phyloP scores from a whole-genome alignment of 1,140 invertebrate species.

The Druon quercuslanigerum region DNA sequence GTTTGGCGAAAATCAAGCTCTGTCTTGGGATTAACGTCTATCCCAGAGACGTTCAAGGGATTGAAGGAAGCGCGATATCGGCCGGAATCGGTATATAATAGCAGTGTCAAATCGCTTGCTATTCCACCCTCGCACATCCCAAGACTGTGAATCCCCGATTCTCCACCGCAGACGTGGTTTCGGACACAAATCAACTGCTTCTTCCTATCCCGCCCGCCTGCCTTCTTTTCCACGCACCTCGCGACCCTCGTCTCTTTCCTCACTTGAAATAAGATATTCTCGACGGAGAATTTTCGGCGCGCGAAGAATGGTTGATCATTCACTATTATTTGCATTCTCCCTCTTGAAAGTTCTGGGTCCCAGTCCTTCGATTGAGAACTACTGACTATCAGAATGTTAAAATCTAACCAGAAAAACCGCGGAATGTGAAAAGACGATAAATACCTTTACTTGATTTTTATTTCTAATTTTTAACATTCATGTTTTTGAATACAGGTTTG shows the following conservation, averaged over 20 bases:
- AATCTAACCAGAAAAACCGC: too few species aligned
- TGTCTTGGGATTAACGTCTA: conserved; percentile 21
- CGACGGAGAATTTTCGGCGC: conserved; percentile 28
- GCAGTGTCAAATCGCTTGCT: conserved; percentile 29
- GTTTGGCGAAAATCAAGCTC: conserved; percentile 1
- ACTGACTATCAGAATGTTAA: too few species aligned
- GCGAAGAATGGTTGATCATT: conserved; percentile 22
- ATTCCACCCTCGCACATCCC: conserved; percentile 23
- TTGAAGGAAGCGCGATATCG: conserved; percentile 12
- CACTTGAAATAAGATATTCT: conserved; percentile 26
- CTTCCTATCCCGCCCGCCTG: neutral
- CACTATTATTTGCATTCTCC: conserved; percentile 11
- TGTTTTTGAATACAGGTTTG: too few species aligned
- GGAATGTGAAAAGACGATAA: too few species aligned
- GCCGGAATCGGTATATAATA: conserved; percentile 23
- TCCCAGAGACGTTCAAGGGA: neutral
- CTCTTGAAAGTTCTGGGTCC: neutral
- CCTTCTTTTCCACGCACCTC: conserved; percentile 39
- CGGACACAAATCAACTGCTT: conserved; percentile 24
- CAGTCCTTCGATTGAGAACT: neutral
- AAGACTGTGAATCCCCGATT: conserved; percentile 10
- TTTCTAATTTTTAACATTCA: too few species aligned
- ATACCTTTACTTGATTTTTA: too few species aligned
- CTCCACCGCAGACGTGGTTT: conserved; percentile 10
- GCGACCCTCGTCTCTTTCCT: conserved; percentile 26